Evolutionary conservation across 2,113 vertebrate genomes (phyloP), one percentile per base, ranked within the genome.

Genomic region (Barnardius zonarius): DNA sequence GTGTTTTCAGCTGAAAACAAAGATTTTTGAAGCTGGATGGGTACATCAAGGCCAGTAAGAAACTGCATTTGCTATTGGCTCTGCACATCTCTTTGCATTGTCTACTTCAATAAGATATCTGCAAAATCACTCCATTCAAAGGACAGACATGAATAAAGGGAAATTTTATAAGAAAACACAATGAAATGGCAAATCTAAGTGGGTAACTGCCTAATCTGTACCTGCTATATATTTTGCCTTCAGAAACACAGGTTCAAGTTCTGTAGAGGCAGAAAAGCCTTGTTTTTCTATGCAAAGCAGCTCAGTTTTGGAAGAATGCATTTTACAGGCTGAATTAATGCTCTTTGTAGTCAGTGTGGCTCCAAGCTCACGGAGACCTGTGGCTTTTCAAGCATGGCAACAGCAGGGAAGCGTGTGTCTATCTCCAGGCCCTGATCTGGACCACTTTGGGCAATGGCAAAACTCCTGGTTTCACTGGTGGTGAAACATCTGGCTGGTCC

Each of bases 391-490:
- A n/a, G 25, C n/a, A 20, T 0, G 15, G 64, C 35, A n/a, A 43
- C 82, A 82, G 17, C 46, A 75, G 33, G 49, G 28, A 61, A 81
- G 17, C 0, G 0, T 5, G 0, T 5, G 0, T 83, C 24, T 31
- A 0, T 63, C 72, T 39, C n/a, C 43, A 64, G 23, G 14, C 13
- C 31, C 41, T 74, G 44, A 35, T 49, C 67, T 61, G 4, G 15
- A 19, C 28, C 77, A 79, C 35, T 14, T 6, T 3, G 46, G 46
- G 39, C 66, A 82, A 15, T 13, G 24, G 35, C 30, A 86, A 77
- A 59, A 37, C 31, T 93, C 39, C 66, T 31, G 39, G 6, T 37
- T 84, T 62, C 64, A 31, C n/a, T n/a, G 44, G 22, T 55, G 49
- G 11, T 49, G 61, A 67, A 86, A 92, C 4, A 12, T 37, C 48